Evolutionary conservation across 1,140 invertebrate species (phyloP).

Genomic region (Choristoneura fumiferana): DNA sequence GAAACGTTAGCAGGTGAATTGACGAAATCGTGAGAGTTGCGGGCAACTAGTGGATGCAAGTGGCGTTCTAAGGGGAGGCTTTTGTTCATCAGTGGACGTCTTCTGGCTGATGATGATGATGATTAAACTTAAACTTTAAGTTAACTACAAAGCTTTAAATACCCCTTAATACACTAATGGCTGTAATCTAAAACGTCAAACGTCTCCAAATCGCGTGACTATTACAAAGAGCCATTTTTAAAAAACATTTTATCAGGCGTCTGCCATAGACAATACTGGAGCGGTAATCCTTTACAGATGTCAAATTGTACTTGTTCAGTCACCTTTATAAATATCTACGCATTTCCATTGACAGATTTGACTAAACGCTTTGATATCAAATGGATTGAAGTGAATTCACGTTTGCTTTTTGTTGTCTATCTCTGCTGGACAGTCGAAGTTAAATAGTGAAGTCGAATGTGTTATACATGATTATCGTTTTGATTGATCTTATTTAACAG

Average conservation of each 20-base stretch:
- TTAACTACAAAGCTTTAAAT: no score
- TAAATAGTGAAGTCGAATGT: neutral
- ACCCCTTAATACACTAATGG: neutral
- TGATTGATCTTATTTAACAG: no score
- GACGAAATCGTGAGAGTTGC: no score
- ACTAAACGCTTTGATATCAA: no score
- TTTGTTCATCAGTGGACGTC: no score
- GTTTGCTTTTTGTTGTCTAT: neutral
- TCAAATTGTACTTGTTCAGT: neutral
- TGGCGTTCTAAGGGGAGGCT: no score
- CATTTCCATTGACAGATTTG: neutral
- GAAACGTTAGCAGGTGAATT: no score
- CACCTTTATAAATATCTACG: neutral
- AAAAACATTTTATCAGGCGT: slow-evolving; percentile 3
- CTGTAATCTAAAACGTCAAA: slow-evolving; percentile 20
- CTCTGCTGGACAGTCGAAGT: neutral
- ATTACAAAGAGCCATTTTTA: slow-evolving; percentile 14
- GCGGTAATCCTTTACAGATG: slow-evolving; percentile 12
- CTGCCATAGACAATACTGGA: slow-evolving; percentile 16
- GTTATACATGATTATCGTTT: neutral
- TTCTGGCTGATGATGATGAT: no score
- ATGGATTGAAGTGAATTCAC: neutral
- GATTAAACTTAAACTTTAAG: no score
- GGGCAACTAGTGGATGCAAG: no score
- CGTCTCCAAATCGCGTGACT: slow-evolving; percentile 16